Percentiles rank a stretch among this genome's conserved stretches.
Evolutionary conservation across 2,797 vertebrate species (phyloP).

Genomic region (Urophycis tenuis): DNA sequence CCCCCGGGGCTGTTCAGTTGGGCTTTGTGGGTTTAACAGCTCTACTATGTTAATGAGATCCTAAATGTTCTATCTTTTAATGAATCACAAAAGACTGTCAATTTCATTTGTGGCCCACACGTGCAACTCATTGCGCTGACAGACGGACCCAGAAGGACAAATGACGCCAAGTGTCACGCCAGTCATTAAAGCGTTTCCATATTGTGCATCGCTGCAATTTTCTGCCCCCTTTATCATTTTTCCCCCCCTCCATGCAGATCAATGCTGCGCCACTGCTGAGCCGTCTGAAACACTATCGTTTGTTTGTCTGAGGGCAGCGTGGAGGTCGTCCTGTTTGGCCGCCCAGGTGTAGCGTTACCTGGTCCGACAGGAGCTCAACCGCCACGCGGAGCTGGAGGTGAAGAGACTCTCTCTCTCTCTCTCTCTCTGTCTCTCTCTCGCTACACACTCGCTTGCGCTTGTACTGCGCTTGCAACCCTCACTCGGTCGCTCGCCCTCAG

Average conservation of each 20-base stretch:
- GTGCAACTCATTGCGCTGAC: constrained; percentile 8
- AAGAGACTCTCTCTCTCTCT: constrained; percentile 1
- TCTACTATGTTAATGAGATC: constrained; percentile 30
- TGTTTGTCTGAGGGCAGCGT: constrained; percentile 41
- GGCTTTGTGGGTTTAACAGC: constrained; percentile 11
- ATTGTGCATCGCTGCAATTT: constrained; percentile 48
- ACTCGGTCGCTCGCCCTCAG: background rate
- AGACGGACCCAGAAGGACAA: constrained; percentile 18
- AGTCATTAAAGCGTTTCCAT: constrained; percentile 40
- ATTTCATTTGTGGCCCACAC: constrained; percentile 26
- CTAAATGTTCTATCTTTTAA: constrained; percentile 42
- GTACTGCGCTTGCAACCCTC: too few species aligned
- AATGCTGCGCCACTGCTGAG: constrained; percentile 54
- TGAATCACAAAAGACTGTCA: constrained; percentile 31
- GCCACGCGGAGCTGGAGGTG: background rate
- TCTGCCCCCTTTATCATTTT: constrained; percentile 26
- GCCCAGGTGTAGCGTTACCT: constrained; percentile 46
- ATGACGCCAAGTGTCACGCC: constrained; percentile 38
- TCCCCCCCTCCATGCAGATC: constrained; percentile 46
- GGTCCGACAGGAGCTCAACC: constrained; percentile 23
- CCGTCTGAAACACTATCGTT: constrained; percentile 55
- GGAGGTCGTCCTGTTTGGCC: constrained; percentile 40
- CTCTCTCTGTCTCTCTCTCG: background rate
- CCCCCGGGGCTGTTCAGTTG: background rate
- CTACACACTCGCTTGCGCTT: background rate